Evolutionary conservation across 1,140 invertebrate species (phyloP), one percentile per base, ranked within the genome.

Genomic region (Caenorhabditis latens): DNA sequence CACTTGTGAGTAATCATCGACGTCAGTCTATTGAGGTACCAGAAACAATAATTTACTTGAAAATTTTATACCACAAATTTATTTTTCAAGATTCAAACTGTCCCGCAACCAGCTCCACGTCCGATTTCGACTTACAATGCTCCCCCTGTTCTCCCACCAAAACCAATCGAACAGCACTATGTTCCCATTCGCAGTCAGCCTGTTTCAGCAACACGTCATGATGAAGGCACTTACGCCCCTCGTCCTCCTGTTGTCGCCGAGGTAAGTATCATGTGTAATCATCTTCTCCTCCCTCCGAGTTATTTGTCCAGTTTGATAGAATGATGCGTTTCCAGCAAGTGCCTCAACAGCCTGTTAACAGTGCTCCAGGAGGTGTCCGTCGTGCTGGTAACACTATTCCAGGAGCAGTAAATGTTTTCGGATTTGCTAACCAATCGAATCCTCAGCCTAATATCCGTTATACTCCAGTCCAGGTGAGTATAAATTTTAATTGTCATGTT

Each of bases 251-350:
- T 48, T 48, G 67, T 24, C 43, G 71, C 43, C 46, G 71, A 79
- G 43, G 71, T 79, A n/a, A 79, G 71, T 53, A 50, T 79, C 71
- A 50, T 48, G 71, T 79, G 71, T 79, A 50, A 79, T 79, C 71
- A 50, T 71, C 32, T 71, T n/a, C 24, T 50, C 21, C 14, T 24
- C n/a, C 46, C 19, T 16, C 19, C 61, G n/a, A 50, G 46, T 79
- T 79, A 50, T 79, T 79, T 50, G 43, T 79, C 24, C 71, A 79
- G 50, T 79, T 79, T 50, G 71, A 79, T 79, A 24, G 53, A 79
- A 50, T 42, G 8, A 79, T 79, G 71, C n/a, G 46, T 50, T 79
- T 79, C 46, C 71, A 79, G 71, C 71, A 79, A 79, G 71, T 79
- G 46, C 71, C 71, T 79, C 71, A 50, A 50, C 71, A 79, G 14